phyloP scores from a whole-genome alignment of 2,113 vertebrate genomes.

The Rhinolophus sinicus region DNA sequence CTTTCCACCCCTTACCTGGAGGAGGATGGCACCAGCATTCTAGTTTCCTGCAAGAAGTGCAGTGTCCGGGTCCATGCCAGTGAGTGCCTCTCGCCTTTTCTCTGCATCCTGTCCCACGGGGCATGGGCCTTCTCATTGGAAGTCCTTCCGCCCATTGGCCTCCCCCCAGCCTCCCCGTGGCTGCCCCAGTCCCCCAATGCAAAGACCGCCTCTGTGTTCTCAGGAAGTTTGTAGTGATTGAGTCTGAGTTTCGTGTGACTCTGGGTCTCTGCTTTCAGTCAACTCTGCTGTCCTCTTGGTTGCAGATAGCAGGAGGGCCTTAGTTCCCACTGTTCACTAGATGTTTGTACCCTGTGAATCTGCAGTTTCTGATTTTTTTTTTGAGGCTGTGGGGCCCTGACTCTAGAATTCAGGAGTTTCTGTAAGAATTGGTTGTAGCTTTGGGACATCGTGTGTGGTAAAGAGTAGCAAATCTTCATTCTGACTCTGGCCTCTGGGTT shows the following conservation, averaged over 20 bases:
- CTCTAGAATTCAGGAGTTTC: background rate
- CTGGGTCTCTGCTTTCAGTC: background rate
- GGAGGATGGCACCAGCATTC: constrained; percentile 93
- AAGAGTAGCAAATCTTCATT: background rate
- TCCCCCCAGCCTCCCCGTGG: background rate
- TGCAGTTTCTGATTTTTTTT: background rate
- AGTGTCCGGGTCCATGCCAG: constrained; percentile 95
- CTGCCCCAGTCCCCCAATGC: background rate
- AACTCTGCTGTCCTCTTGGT: background rate
- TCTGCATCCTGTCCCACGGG: no score
- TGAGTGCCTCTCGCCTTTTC: constrained; percentile 85
- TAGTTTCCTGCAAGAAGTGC: constrained; percentile 95
- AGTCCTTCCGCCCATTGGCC: background rate
- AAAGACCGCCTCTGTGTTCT: background rate
- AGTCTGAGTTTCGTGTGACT: background rate
- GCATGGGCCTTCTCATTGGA: background rate
- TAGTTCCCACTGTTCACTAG: background rate
- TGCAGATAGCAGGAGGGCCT: background rate
- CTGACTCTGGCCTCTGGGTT: background rate
- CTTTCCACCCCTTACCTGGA: constrained; percentile 93
- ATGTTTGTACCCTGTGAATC: background rate
- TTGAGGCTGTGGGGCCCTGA: background rate
- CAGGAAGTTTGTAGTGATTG: background rate
- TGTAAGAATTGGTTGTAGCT: background rate
- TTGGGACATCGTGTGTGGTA: background rate